Base-by-base conservation (phyloP, 37 sponge, comb jelly and placozoan genomes). In the Chondrosia reniformis region DNA sequence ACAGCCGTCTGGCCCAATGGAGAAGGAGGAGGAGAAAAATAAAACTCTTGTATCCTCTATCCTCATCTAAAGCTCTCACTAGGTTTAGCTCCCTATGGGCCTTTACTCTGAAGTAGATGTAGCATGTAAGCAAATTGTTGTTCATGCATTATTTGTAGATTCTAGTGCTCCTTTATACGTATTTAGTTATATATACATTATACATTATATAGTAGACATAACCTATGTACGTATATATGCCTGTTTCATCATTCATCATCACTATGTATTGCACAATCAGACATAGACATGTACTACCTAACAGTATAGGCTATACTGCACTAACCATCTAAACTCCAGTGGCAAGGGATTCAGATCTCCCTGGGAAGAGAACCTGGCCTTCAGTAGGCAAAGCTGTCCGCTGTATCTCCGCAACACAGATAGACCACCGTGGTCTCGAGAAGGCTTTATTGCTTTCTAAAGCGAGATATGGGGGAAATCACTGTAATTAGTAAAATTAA, bases 311-410 rank as follows among this genome's bases (percentile, higher is more conserved):
- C 34, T 8, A 66, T 27, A 66, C 7, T 31, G 55, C 33, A 19
- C 87, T 63, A 42, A 93, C 95, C 95, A 94, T 32, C 38, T 76
- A 65, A 90, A 94, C 62, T 86, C 84, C 15, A 94, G 63, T 1
- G 95, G 91, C 2, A 91, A 34, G 43, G 72, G 55, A 28, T 64
- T 63, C 27, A 85, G 84, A 15, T 59, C 78, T 12, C 77, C 63
- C 22, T 85, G 76, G 13, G 69, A 46, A 34, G 95, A 84, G 57
- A 96, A 96, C 41, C 97, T 38, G 3, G 91, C 90, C 42, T 80
- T 77, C 69, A 96, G 84, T 31, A 96, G 83, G 43, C 89, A 87
- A 41, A 96, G 84, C 76, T 96, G 97, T 49, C 91, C 86, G 63
- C 83, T 93, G 71, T 96, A 96, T 24, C 93, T 76, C 31, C 93